Base-by-base conservation (phyloP, 1,140 invertebrate genomes). In the Meloidogyne hapla region DNA sequence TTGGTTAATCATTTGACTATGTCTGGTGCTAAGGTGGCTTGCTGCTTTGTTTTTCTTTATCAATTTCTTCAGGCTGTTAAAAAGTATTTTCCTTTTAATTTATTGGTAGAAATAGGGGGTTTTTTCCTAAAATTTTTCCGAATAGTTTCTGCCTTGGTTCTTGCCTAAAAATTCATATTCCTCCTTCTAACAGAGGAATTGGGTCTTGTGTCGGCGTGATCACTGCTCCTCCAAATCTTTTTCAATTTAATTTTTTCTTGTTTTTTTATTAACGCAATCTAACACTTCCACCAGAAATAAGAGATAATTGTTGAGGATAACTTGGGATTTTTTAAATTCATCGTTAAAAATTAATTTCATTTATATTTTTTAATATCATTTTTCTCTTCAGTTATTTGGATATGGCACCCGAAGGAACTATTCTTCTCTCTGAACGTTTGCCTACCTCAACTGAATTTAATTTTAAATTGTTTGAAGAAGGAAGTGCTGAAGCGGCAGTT, bases 31-130 rank as follows among this genome's bases (percentile, higher is more conserved):
- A 56, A 56, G n/a, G 4, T 56, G 3, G n/a, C 3, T n/a, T 56
- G 48, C 48, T 56, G 48, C 18, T 56, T 56, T 56, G 48, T 56
- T n/a, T 56, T 56, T 56, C 48, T 56, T n/a, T 56, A 56, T 56
- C 0, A 56, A 56, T 56, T 56, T 56, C 18, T 56, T n/a, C 2
- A 56, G 48, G 18, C 48, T 5, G 48, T 56, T 0, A 56, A 56
- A 56, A 56, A 56, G 48, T 56, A n/a, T 56, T 5, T 56, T 56
- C n/a, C n/a, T 33, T 33, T 3, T 56, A n/a, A n/a, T 33, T 33
- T 33, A 5, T 33, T 33, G 33, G 33, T 3, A 33, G 3, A 33
- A 33, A 33, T 33, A 33, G 8, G 33, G n/a, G 48, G 5, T 56
- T n/a, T 56, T 56, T 56, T 8, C 33, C 33, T 33, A 33, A 33